A percentile compares a stretch with the other conserved stretches of the same genome.
phyloP scores from a whole-genome alignment of 2,797 vertebrate genomes.

The Falco novaeseelandiae region DNA sequence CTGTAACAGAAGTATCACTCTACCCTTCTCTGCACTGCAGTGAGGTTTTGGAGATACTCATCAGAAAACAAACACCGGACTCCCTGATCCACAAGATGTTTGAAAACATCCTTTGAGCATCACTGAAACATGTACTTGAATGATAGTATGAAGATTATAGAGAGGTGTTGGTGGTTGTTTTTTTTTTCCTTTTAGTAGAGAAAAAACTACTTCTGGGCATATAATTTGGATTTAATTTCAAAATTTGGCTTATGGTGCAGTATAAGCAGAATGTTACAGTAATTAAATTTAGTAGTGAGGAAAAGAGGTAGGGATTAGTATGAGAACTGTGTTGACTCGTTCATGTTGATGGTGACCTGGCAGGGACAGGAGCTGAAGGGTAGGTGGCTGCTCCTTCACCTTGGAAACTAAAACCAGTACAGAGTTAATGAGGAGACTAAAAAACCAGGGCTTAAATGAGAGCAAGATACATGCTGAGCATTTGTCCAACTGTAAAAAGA shows the following conservation, averaged over 20 bases:
- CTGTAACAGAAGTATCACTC: neutral
- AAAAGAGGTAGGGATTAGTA: neutral
- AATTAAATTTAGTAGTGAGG: rapidly evolving
- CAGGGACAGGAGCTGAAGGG: neutral
- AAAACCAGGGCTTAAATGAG: neutral
- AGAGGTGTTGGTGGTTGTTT: neutral
- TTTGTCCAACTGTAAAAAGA: neutral
- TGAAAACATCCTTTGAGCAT: neutral
- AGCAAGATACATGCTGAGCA: neutral
- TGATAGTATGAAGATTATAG: neutral
- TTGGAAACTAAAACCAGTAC: neutral
- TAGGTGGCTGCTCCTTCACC: neutral
- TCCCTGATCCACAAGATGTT: neutral
- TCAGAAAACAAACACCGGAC: neutral
- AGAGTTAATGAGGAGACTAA: neutral
- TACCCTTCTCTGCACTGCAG: neutral
- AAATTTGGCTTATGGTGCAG: rapidly evolving
- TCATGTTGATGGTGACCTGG: neutral
- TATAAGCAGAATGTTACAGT: neutral
- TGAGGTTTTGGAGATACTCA: neutral
- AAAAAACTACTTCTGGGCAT: neutral
- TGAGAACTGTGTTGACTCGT: rapidly evolving
- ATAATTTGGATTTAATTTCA: neutral
- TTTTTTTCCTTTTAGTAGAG: neutral
- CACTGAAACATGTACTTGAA: neutral